These are phyloP conservation scores for Lepidostoma basale DNA, from an alignment of 1,140 invertebrate genomes.

Conservation along the genomic window DNA sequence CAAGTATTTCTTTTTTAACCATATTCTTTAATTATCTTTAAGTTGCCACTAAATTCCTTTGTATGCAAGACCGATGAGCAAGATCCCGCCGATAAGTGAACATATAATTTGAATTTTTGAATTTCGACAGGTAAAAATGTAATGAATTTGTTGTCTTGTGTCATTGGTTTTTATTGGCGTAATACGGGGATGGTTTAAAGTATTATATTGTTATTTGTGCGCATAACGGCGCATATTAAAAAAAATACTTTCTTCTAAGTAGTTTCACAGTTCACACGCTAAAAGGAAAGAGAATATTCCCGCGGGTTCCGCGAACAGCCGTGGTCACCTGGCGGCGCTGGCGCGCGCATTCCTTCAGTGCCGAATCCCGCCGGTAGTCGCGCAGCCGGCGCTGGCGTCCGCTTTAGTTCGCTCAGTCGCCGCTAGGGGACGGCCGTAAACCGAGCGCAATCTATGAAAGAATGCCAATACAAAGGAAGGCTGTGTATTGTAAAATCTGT, in stretches of 20 bases:
- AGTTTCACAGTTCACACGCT: slow-evolving; percentile 20
- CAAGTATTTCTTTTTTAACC: background rate
- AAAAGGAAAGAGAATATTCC: background rate
- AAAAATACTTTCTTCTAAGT: too few species aligned
- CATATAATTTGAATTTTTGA: too few species aligned
- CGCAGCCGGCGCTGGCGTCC: slow-evolving; percentile 20
- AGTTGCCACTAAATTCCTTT: too few species aligned
- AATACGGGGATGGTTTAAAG: too few species aligned
- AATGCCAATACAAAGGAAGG: slow-evolving; percentile 57
- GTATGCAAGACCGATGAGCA: too few species aligned
- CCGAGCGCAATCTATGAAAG: slow-evolving; percentile 48
- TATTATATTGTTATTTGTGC: too few species aligned
- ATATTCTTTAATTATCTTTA: background rate
- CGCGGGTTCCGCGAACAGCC: background rate
- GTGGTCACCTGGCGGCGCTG: slow-evolving; percentile 22
- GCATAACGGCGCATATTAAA: too few species aligned
- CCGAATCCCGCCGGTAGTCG: slow-evolving; percentile 1
- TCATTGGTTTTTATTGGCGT: too few species aligned
- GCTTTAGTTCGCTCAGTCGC: slow-evolving; percentile 55
- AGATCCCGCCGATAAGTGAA: too few species aligned
- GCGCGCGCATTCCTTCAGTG: background rate
- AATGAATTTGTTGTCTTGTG: too few species aligned
- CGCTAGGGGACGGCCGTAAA: slow-evolving; percentile 49
- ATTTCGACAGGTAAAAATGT: too few species aligned
- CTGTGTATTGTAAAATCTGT: slow-evolving; percentile 59